Evolutionary conservation across 2,113 vertebrate genomes (phyloP).

Genomic region (Pampusana beccarii): DNA sequence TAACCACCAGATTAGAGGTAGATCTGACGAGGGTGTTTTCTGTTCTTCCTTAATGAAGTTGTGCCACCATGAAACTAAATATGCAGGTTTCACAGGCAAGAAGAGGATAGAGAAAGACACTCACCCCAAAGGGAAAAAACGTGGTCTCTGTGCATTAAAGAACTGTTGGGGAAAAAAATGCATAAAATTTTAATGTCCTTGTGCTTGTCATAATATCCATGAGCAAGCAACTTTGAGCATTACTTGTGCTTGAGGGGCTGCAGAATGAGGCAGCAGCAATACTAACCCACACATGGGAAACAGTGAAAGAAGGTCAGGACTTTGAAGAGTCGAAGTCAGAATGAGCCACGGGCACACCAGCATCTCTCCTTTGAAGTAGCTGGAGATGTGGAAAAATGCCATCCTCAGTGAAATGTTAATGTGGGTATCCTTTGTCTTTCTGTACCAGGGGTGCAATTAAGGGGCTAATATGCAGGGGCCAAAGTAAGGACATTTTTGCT

Average conservation of each 20-base stretch:
- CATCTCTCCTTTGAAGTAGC: constrained; percentile 25
- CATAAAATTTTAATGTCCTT: neutral
- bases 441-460: neutral
- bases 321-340: neutral
- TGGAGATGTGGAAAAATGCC: neutral
- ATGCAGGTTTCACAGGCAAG: neutral
- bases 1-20: neutral
- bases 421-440: neutral
- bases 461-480: neutral
- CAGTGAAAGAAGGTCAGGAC: neutral
- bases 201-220: neutral
- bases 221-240: neutral
- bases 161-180: neutral
- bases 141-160: neutral
- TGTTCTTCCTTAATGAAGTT: neutral
- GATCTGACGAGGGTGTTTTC: neutral
- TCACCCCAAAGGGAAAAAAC: neutral
- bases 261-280: neutral
- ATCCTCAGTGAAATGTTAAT: neutral
- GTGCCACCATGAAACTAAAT: neutral
- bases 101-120: neutral
- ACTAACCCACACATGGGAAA: neutral
- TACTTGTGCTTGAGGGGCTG: neutral
- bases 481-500: neutral
- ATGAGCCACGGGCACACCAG: neutral